phyloP scores from a whole-genome alignment of 64 coral and sea anemone species.

The Montipora foliosa region DNA sequence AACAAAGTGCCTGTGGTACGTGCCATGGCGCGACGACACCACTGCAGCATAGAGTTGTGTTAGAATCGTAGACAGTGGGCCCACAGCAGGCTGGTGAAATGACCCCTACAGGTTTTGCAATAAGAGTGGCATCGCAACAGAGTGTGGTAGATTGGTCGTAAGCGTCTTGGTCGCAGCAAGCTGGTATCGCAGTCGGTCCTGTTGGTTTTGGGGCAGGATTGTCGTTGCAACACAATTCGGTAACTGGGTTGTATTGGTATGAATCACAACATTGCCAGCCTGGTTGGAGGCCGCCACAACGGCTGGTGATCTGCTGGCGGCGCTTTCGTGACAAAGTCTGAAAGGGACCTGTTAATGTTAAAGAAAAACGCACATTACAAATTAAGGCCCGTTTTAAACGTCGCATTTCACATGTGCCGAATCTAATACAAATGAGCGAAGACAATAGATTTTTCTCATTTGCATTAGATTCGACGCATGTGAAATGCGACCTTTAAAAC shows the following conservation, averaged over 20 bases:
- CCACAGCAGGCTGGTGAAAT: neutral
- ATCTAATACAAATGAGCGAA: too few species aligned
- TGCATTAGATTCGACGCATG: too few species aligned
- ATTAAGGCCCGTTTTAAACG: too few species aligned
- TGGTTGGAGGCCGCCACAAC: neutral
- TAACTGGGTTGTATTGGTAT: neutral
- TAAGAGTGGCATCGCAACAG: neutral
- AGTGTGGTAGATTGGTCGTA: neutral
- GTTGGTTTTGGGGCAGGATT: neutral
- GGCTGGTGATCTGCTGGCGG: neutral
- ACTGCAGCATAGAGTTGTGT: constrained; percentile 1
- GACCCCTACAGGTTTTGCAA: neutral
- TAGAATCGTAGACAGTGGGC: neutral
- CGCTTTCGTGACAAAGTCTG: neutral
- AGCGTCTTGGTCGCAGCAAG: neutral
- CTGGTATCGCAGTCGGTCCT: neutral
- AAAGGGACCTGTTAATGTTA: neutral
- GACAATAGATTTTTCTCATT: too few species aligned
- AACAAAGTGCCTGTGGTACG: neutral
- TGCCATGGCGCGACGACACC: neutral
- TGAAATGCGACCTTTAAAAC: too few species aligned
- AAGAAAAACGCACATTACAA: too few species aligned
- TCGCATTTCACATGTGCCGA: too few species aligned
- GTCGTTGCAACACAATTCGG: neutral
- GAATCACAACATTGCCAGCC: neutral